phyloP scores from a whole-genome alignment of 92 coral and sea anemone species.

The Epizoanthus stellaris region DNA sequence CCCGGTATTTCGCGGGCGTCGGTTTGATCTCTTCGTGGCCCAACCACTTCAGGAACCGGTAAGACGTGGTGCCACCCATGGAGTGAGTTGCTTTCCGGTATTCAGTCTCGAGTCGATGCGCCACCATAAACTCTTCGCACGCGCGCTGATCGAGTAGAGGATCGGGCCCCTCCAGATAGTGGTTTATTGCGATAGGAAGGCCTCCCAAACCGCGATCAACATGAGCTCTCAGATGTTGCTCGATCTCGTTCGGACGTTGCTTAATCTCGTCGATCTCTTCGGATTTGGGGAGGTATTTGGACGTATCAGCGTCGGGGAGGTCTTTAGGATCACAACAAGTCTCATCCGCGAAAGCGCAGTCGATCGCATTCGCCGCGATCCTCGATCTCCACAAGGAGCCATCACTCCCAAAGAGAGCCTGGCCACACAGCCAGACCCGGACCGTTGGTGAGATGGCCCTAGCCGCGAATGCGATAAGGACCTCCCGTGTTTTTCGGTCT shows the following conservation, averaged over 20 bases:
- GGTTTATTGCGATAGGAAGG: no score
- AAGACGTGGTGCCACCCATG: slow-evolving; percentile 41
- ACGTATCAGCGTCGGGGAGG: no score
- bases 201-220: no score
- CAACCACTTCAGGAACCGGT: slow-evolving; percentile 39
- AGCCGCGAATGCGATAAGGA: slow-evolving; percentile 11
- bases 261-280: no score
- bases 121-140: no score
- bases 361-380: slow-evolving; percentile 5
- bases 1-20: slow-evolving; percentile 44
- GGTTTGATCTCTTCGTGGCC: slow-evolving; percentile 30
- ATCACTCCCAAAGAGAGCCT: slow-evolving; percentile 21
- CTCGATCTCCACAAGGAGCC: slow-evolving; percentile 20
- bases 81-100: slow-evolving; percentile 54
- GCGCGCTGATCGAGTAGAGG: no score
- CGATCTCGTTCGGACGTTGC: no score
- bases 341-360: slow-evolving; percentile 38
- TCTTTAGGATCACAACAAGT: background rate
- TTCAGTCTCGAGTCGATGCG: background rate
- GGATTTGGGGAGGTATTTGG: no score
- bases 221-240: no score
- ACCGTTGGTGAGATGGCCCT: slow-evolving; percentile 33
- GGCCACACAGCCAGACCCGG: slow-evolving; percentile 27
- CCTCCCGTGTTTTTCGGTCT: slow-evolving; percentile 22
- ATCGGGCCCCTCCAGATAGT: no score